Conservation (phyloP, 2,888 invertebrate species). For the Ormyrus thymus region DNA sequence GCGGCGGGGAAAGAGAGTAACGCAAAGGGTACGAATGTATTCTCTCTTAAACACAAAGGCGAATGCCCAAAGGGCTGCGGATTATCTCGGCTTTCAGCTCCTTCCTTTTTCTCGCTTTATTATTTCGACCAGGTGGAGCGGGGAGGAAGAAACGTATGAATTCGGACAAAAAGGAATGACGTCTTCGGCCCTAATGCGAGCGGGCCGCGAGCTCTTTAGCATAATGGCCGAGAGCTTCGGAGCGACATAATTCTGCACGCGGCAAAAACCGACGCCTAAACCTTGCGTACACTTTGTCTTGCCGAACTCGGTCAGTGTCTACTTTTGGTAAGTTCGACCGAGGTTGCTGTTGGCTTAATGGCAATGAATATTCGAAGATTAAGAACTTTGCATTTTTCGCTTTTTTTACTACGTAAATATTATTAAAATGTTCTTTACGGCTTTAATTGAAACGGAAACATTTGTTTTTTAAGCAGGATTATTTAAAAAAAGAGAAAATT, state of each 20-base stretch:
- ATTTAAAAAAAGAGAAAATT: no score
- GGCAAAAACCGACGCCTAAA: slow-evolving; percentile 2
- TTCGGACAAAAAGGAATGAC: slow-evolving; percentile 8
- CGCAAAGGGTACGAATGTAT: slow-evolving; percentile 5
- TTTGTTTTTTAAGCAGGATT: no score
- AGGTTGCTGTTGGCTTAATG: background rate
- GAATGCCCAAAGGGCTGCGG: slow-evolving; percentile 14
- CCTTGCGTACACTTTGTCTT: slow-evolving; percentile 13
- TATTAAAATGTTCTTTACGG: no score
- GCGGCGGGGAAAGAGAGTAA: slow-evolving; percentile 8
- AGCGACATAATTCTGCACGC: slow-evolving; percentile 22
- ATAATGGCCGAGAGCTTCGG: slow-evolving; percentile 8
- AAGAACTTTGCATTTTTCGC: slow-evolving; percentile 7
- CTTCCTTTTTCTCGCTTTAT: slow-evolving; percentile 28
- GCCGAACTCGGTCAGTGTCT: slow-evolving; percentile 13
- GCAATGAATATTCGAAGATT: slow-evolving; percentile 39
- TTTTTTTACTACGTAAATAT: background rate
- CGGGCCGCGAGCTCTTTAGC: slow-evolving; percentile 19
- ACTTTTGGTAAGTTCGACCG: slow-evolving; percentile 22
- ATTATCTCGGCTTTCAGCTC: slow-evolving; percentile 7
- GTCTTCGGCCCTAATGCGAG: background rate
- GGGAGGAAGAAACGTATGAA: background rate
- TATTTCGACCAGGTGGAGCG: slow-evolving; percentile 14
- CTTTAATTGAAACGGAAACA: no score
- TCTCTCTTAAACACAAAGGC: slow-evolving; percentile 18